These are phyloP conservation scores for Alosa sapidissima DNA, from an alignment of 2,797 vertebrate genomes.

Conservation along the genomic window DNA sequence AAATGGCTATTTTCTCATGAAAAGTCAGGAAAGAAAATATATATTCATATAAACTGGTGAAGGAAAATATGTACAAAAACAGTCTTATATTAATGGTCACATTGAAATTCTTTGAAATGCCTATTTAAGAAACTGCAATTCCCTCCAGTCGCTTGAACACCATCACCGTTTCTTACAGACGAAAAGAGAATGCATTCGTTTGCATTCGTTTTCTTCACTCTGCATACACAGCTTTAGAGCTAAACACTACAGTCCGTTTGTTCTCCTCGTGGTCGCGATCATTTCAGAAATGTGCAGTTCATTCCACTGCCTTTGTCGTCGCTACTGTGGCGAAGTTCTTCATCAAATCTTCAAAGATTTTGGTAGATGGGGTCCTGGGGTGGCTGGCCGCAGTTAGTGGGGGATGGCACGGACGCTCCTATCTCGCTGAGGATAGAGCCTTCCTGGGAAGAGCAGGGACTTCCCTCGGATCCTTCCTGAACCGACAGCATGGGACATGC, in stretches of 20 bases:
- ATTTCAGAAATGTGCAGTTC: neutral
- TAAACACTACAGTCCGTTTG: neutral
- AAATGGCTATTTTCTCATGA: constrained; percentile 47
- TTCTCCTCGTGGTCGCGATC: neutral
- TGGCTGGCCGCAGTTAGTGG: constrained; percentile 62
- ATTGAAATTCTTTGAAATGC: constrained; percentile 36
- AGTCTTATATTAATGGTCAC: constrained; percentile 45
- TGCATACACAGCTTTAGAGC: neutral
- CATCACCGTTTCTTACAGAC: constrained; percentile 29
- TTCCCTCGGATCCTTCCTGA: constrained; percentile 69
- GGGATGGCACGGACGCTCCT: constrained; percentile 68
- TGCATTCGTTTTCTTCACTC: neutral
- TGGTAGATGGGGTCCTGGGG: constrained; percentile 87
- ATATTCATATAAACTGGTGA: constrained; percentile 33
- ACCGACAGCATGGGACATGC: constrained; percentile 69
- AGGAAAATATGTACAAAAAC: constrained; percentile 45
- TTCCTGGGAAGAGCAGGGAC: constrained; percentile 73
- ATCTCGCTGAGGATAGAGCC: constrained; percentile 62
- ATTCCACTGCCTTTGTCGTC: neutral
- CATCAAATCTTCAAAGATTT: constrained; percentile 77
- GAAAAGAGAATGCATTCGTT: neutral
- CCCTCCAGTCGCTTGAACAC: constrained; percentile 39
- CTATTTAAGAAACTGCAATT: constrained; percentile 52
- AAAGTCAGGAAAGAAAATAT: constrained; percentile 49
- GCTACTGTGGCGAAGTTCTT: neutral